These are phyloP conservation scores for Metallyticus violacea DNA, from an alignment of 2,888 invertebrate genomes.

Conservation along the genomic window DNA sequence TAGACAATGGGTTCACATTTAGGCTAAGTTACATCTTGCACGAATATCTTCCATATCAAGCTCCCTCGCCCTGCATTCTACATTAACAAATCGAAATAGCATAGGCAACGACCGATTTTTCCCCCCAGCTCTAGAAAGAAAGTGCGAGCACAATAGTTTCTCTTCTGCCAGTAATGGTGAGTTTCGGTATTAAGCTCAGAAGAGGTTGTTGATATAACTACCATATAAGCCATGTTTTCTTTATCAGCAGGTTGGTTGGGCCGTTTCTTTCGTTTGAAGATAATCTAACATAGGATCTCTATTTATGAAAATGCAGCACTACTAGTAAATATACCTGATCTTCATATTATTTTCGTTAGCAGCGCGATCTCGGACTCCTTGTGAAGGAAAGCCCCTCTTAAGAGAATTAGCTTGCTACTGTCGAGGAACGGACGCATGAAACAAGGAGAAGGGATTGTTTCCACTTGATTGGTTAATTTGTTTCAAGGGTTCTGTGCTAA, in stretches of 20 bases:
- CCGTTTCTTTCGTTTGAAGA: not conserved
- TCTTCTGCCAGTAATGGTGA: not conserved
- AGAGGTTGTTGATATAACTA: not conserved
- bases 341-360: not conserved
- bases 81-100: not conserved
- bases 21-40: slow-evolving; percentile 12
- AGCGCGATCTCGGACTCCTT: not conserved
- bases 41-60: not conserved
- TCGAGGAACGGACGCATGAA: not conserved
- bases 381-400: not conserved
- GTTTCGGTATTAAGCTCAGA: not conserved
- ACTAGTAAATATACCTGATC: no score
- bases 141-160: not conserved
- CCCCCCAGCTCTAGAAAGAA: not conserved
- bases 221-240: not conserved
- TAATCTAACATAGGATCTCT: not conserved
- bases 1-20: slow-evolving; percentile 25
- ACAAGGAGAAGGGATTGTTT: not conserved
- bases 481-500: not conserved
- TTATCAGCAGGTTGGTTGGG: not conserved
- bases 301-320: not conserved
- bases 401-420: not conserved
- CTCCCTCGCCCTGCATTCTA: not conserved
- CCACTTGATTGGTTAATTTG: not conserved
- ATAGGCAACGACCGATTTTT: not conserved